Percentiles rank a stretch among this genome's conserved stretches.
phyloP scores from a whole-genome alignment of 2,888 invertebrate genomes.

The Chrysopilus asiliformis region DNA sequence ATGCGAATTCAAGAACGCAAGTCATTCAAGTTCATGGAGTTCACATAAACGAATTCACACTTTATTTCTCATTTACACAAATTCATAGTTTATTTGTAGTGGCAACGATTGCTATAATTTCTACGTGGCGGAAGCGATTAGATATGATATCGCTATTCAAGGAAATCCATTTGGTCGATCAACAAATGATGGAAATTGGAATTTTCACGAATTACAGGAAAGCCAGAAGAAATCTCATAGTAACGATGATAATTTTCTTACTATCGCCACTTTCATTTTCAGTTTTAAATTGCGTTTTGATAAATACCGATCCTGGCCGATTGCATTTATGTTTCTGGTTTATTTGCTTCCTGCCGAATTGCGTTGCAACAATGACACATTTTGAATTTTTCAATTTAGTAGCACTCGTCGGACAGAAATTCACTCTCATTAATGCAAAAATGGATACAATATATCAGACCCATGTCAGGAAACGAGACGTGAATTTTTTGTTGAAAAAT shows the following conservation, averaged over 20 bases:
- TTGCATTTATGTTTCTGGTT: constrained; percentile 4
- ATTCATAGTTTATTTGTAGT: constrained; percentile 2
- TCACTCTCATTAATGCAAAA: constrained; percentile 2
- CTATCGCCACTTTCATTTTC: constrained; percentile 5
- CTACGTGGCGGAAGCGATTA: not conserved
- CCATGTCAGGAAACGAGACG: no score
- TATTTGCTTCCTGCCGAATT: constrained; percentile 8
- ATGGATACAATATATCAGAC: not conserved
- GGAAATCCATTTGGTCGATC: constrained; percentile 1
- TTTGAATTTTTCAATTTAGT: constrained; percentile 6
- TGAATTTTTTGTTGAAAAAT: no score
- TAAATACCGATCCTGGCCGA: constrained; percentile 3
- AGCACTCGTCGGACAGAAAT: constrained; percentile 3
- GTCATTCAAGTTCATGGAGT: no score
- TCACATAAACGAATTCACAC: constrained; percentile 1
- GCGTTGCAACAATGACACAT: constrained; percentile 2
- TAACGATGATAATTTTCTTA: not conserved
- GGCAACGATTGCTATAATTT: constrained; percentile 3
- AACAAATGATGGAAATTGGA: constrained; percentile 2
- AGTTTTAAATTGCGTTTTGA: constrained; percentile 6
- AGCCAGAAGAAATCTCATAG: not conserved
- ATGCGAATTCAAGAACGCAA: no score
- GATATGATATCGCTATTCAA: constrained; percentile 1
- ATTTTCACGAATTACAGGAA: not conserved
- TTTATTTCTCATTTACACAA: constrained; percentile 3